Conservation (phyloP, 2,797 vertebrate genomes). For the Coregonus suidteri region DNA sequence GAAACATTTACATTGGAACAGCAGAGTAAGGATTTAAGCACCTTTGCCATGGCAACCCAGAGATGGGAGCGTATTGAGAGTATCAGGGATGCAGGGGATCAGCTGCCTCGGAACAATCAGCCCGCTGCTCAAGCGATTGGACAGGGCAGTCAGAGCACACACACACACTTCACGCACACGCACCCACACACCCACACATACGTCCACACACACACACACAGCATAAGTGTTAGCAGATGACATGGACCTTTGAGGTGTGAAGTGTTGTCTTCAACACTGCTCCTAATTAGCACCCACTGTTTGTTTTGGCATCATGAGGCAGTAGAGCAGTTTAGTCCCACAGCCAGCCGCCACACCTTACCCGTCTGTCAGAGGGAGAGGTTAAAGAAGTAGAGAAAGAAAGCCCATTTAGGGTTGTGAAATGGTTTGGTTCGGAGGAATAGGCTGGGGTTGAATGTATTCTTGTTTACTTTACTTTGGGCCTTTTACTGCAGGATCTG, state of each 20-base stretch:
- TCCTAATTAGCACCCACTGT: no score
- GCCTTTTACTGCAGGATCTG: conserved; percentile 12
- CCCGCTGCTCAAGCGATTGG: no score
- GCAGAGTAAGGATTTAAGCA: conserved; percentile 36
- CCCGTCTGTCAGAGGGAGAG: conserved; percentile 40
- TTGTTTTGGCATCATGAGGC: conserved; percentile 17
- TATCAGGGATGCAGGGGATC: conserved; percentile 2
- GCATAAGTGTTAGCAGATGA: conserved; percentile 29
- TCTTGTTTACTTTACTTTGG: conserved; percentile 58
- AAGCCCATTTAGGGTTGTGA: conserved; percentile 58
- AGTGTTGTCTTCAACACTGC: conserved; percentile 40
- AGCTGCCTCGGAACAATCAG: no score
- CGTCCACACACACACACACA: background rate
- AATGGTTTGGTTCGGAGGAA: conserved; percentile 39
- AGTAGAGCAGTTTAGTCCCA: conserved; percentile 48
- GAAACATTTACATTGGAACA: background rate
- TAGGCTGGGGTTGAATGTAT: conserved; percentile 45
- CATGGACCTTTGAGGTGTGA: conserved; percentile 48
- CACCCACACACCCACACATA: background rate
- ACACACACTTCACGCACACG: background rate
- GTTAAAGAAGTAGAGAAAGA: conserved; percentile 52
- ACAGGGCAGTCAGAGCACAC: no score
- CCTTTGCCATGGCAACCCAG: conserved; percentile 39
- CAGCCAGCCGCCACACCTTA: conserved; percentile 53
- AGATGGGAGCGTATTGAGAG: conserved; percentile 49